Evolutionary conservation across 1,140 invertebrate genomes (phyloP).

Genomic region (Pseudomyrmex gracilis): DNA sequence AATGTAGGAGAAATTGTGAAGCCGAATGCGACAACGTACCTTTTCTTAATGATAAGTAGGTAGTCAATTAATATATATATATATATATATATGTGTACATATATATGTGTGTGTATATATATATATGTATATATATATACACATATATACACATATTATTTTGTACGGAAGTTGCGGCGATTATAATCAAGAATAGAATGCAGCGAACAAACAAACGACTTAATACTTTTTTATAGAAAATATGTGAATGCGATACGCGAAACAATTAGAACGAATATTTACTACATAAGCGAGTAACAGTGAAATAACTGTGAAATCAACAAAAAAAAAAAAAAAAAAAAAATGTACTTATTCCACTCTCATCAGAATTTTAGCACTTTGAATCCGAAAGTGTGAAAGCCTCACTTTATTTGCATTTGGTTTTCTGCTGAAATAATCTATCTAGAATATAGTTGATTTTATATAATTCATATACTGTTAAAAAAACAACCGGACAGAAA

Average conservation of each 20-base stretch:
- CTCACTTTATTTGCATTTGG: background rate
- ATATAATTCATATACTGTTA: background rate
- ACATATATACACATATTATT: no score
- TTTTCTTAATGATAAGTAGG: slow-evolving; percentile 59
- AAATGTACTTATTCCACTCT: slow-evolving; percentile 43
- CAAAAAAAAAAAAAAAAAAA: slow-evolving; percentile 6
- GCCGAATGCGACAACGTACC: slow-evolving; percentile 60
- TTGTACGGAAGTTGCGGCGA: no score
- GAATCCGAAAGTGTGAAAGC: background rate
- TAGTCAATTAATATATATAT: slow-evolving; percentile 63
- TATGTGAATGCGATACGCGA: slow-evolving; percentile 35
- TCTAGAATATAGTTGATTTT: slow-evolving; percentile 3
- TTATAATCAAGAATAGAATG: slow-evolving; percentile 47
- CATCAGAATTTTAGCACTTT: slow-evolving; percentile 30
- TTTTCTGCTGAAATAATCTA: background rate
- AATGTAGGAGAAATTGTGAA: slow-evolving; percentile 47
- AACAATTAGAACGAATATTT: slow-evolving; percentile 10
- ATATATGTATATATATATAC: background rate
- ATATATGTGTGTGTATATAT: slow-evolving; percentile 5
- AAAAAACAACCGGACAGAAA: background rate
- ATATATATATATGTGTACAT: slow-evolving; percentile 26
- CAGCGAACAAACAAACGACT: background rate
- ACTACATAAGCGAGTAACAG: background rate
- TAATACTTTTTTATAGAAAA: slow-evolving; percentile 56
- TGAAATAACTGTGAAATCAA: background rate